Evolutionary conservation across 2,113 vertebrate genomes (phyloP).

Genomic region (Urocitellus parryii): DNA sequence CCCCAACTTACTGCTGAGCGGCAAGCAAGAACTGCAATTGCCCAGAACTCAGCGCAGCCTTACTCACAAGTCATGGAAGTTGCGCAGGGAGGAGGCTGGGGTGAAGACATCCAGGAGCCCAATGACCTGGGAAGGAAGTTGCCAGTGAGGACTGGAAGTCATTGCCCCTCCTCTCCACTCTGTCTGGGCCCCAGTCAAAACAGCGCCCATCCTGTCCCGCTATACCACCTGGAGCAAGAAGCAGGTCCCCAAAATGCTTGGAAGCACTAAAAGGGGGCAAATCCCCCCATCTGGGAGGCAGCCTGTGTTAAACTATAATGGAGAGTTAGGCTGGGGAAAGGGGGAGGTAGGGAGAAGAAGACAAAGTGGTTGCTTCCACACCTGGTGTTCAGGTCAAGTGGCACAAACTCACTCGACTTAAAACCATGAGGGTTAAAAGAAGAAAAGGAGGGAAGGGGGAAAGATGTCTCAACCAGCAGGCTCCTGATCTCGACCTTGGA

Average conservation of each 20-base stretch:
- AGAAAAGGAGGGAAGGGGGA: neutral
- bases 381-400: neutral
- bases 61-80: conserved; percentile 96
- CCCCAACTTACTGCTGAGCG: neutral
- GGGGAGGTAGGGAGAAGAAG: neutral
- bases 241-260: neutral
- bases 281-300: neutral
- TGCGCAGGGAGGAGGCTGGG: conserved; percentile 89
- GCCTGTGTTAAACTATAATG: neutral
- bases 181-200: neutral
- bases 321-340: neutral
- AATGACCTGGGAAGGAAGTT: conserved; percentile 91
- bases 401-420: neutral
- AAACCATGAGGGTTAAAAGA: neutral
- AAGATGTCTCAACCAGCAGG: neutral
- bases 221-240: neutral
- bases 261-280: neutral
- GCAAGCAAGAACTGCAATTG: neutral
- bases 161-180: neutral
- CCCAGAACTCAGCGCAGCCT: neutral
- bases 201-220: neutral
- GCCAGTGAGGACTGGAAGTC: neutral
- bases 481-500: neutral
- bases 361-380: neutral
- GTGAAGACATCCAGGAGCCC: conserved; percentile 97